phyloP scores from a whole-genome alignment of 2,113 vertebrate genomes.

The Nothocercus nigrocapillus region DNA sequence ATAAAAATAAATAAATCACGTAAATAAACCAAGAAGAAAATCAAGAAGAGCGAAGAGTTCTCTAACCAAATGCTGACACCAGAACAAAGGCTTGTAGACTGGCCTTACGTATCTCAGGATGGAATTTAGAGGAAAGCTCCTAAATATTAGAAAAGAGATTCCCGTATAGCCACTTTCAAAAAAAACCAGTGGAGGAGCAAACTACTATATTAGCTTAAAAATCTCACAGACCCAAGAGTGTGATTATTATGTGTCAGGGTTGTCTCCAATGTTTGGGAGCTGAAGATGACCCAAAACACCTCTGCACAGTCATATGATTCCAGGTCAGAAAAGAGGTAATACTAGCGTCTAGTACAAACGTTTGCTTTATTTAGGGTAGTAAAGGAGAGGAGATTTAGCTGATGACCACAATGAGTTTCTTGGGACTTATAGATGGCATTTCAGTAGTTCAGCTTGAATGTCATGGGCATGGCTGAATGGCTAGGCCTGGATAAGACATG shows the following conservation, averaged over 20 bases:
- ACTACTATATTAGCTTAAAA: background rate
- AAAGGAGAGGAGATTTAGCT: background rate
- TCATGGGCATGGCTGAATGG: background rate
- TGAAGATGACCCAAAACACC: background rate
- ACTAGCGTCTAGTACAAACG: background rate
- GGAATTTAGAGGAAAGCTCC: background rate
- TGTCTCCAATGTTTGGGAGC: background rate
- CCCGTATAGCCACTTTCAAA: background rate
- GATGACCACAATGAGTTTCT: background rate
- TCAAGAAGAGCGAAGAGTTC: background rate
- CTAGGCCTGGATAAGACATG: background rate
- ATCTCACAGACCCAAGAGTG: background rate
- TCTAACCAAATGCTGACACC: background rate
- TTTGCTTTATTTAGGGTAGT: background rate
- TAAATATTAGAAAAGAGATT: background rate
- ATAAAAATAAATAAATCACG: too few species aligned
- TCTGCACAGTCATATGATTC: background rate
- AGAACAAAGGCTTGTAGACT: background rate
- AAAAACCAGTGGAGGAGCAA: background rate
- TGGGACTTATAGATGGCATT: background rate
- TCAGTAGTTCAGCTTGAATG: background rate
- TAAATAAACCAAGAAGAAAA: background rate
- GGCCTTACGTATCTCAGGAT: background rate
- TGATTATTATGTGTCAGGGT: background rate
- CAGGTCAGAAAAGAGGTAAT: background rate